Base-by-base conservation (phyloP, 2,113 vertebrate genomes). In the Upupa epops region DNA sequence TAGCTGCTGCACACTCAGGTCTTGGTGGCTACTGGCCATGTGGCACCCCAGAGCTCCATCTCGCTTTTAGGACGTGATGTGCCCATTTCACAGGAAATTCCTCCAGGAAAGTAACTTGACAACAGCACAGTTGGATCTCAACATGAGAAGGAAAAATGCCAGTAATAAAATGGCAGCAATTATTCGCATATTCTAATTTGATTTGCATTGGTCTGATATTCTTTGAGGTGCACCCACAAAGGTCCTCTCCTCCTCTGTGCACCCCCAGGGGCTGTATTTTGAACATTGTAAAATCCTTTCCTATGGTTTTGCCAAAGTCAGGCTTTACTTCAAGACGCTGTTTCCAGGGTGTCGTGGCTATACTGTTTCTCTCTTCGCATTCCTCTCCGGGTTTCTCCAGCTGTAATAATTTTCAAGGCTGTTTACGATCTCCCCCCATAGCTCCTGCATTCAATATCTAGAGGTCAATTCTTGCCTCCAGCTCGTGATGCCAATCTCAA, bases 341-440 rank as follows among this genome's bases (percentile, higher is more conserved):
- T 72, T 95, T 66, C 59, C 73, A 75, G 74, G 28, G 46, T 73
- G 36, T 72, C 21, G 31, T 75, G 83, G 55, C 19, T 72, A 17
- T 42, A 42, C 19, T 59, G 36, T 66, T 94, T 34, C 56, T 70
- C 54, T 70, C 59, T 70, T 80, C 14, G 3, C 78, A 58, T 85
- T 94, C 74, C 55, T 85, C 32, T 80, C 52, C 63, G 66, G 17
- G 11, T 79, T 92, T 73, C 71, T 91, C 63, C 51, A 92, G 91
- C 13, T 45, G 87, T 31, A 81, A 83, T 66, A 8, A 63, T 79
- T 93, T 95, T 76, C 48, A 86, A 75, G 86, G 48, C 45, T 83
- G 63, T 92, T 91, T 87, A 91, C 51, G 66, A 5, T 76, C 71
- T 75, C 13, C 18, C 20, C 51, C 17, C 6, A 19, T 80, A 65